A percentile compares a stretch with the other conserved stretches of the same genome.
Evolutionary conservation across 1,140 invertebrate genomes (phyloP).

Genomic region (Drosophila obscura): DNA sequence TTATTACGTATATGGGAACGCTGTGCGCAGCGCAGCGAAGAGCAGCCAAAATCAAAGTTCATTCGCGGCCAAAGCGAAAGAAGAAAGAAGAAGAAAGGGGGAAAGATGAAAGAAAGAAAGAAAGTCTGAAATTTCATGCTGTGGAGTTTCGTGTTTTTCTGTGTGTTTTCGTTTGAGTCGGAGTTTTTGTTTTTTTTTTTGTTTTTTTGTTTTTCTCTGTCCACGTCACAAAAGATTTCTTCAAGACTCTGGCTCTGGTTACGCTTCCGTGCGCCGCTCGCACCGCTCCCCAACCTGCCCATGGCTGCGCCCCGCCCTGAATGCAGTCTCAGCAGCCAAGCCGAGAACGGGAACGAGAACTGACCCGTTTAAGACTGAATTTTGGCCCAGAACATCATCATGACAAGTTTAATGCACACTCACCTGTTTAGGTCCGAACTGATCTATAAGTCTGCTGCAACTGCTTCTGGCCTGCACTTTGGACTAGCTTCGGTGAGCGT

Average conservation of each 20-base stretch:
- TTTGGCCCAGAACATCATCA: conserved; percentile 14
- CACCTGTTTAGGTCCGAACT: conserved; percentile 59
- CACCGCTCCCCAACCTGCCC: conserved; percentile 3
- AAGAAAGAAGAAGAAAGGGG: conserved; percentile 20
- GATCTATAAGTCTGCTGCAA: conserved; percentile 44
- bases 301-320: conserved; percentile 35
- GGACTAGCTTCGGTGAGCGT: conserved; percentile 38
- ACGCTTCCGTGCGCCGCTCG: conserved; percentile 61
- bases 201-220: conserved; percentile 47
- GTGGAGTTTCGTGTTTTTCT: conserved; percentile 15
- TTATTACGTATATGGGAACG: conserved; percentile 53
- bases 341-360: conserved; percentile 45
- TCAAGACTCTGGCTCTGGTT: conserved; percentile 62
- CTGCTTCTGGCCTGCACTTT: conserved; percentile 61
- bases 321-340: conserved; percentile 41
- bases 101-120: conserved; percentile 44
- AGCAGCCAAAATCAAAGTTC: conserved; percentile 59
- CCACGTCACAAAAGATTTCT: conserved; percentile 72
- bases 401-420: conserved; percentile 41
- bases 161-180: not conserved
- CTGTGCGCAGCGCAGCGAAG: not conserved
- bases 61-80: conserved; percentile 52
- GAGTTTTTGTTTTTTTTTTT: conserved; percentile 11
- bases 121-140: conserved; percentile 53
- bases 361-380: conserved; percentile 59